Evolutionary conservation across 2,113 vertebrate genomes (phyloP).

Genomic region (Oxyura jamaicensis): DNA sequence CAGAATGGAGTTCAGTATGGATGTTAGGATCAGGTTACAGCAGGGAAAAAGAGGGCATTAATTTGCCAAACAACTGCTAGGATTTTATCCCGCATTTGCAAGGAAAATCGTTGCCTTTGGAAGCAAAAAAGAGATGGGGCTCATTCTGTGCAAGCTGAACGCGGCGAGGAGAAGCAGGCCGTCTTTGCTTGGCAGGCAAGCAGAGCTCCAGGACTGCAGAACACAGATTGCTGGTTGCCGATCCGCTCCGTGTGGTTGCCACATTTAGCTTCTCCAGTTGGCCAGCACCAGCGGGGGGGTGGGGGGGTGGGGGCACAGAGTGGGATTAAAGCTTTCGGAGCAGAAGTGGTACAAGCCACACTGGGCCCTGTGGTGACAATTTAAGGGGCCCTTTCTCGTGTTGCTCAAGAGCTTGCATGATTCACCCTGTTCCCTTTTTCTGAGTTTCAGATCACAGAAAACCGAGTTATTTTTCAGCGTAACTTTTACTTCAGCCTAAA

Average conservation of each 20-base stretch:
- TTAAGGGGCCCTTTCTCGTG: background rate
- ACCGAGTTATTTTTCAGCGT: background rate
- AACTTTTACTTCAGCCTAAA: constrained; percentile 27
- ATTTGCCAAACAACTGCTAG: background rate
- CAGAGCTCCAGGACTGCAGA: fast-evolving
- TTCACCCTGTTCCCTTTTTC: constrained; percentile 1
- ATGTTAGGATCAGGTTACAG: constrained; percentile 48
- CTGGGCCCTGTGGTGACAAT: background rate
- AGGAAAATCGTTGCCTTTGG: constrained; percentile 6
- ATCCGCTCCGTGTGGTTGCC: background rate
- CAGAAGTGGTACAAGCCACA: constrained; percentile 1
- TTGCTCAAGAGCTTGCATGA: constrained; percentile 44
- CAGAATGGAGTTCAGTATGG: background rate
- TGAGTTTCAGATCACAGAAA: background rate
- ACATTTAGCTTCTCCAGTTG: background rate
- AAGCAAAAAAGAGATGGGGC: background rate
- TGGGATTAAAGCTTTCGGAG: background rate
- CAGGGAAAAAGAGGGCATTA: background rate
- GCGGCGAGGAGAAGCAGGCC: background rate
- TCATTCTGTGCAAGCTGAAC: fast-evolving
- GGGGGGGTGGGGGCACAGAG: background rate
- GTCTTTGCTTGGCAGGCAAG: background rate
- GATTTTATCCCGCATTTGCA: background rate
- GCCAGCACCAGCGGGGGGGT: background rate
- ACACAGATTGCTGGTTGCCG: background rate